Base-by-base conservation (phyloP, 1,140 invertebrate species). In the Anagrus nilaparvatae region DNA sequence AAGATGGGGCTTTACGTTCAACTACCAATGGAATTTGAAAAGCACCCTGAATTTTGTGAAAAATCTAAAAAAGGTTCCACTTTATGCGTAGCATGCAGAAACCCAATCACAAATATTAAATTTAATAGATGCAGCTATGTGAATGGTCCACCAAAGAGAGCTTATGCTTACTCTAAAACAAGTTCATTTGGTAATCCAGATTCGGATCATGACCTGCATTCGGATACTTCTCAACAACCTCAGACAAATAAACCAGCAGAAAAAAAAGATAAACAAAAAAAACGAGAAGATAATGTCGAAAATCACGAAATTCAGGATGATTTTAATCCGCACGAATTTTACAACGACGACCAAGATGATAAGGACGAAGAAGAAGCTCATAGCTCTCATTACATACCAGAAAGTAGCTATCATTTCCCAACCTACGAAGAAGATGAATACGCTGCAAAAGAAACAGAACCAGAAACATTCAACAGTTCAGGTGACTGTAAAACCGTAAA, bases 121-220 rank as follows among this genome's bases (percentile, higher is more conserved):
- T 84, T 76, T 54, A 79, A 85, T 61, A 78, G 80, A 34, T 84
- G 81, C 51, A 78, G 79, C 0, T 85, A 84, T 56, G 73, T 75
- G 5, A 64, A 73, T 10, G 65, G 72, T 48, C 75, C 77, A 1
- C 73, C 74, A 47, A 75, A 74, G 48, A 76, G 76, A 51, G 72
- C 76, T 50, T 81, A 78, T 51, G 74, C 77, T 13, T 78, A 76
- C 52, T 46, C 45, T 3, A 55, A 55, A 37, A 52, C 54, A 13
- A 55, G 54, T 28, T 54, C 52, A 0, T 56, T 52, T 32, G 47
- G 53, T 2, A 49, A 45, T 9, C 44, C 43, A 12, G 19, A 39
- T 27, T 20, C 17, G 40, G 37, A 4, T 41, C 33, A 7, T 37
- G 17, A 4, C 18, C 25, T 17, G n/a, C n/a, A n/a, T n/a, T n/a